Evolutionary conservation across 2,113 vertebrate species (phyloP), one percentile per base, ranked within the genome.

Genomic region (Pseudorhombus dupliciocellatus): DNA sequence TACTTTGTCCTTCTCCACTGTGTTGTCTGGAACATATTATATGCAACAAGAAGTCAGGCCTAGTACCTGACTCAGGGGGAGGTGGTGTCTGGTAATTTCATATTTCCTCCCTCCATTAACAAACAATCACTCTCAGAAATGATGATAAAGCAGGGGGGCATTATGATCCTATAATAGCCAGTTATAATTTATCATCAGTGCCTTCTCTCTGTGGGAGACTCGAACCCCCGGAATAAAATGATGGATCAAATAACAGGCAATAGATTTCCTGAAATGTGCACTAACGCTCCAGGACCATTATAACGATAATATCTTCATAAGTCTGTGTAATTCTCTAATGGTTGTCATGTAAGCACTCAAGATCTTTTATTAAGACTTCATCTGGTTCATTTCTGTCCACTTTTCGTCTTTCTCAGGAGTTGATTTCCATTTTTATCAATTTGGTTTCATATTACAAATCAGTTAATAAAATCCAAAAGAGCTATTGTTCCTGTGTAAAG

Each of bases 1-100:
- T 31, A 98, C 95, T 77, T 98, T 98, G 42, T 96, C 94, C 78
- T 92, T 97, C 88, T 99, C 97, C 61, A 86, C 89, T 1, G 91
- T 73, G 77, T 95, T 94, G 65, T 98, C 98, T 98, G 92, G 60
- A 83, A 81, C 65, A 54, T 31, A 85, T 59, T 24, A 76, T 66
- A 83, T 60, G 26, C 62, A 61, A 56, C 31, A 46, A 71, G 34
- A 48, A 51, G 24, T 28, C 14, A 76, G 67, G 24, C 25, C 58
- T 57, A 40, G 40, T 75, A 28, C 16, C 30, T 73, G 61, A 68
- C 68, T 40, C 30, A 10, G 22, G 73, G 61, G 31, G 68, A 10
- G 34, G 34, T 37, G 56, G 61, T 62, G 83, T 73, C 62, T 30
- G 12, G 73, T 67, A 84, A 88, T 87, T 77, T 68, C 51, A 83